Evolutionary conservation across 2,797 vertebrate genomes (phyloP).

Genomic region (Oceanodroma leucorhoa): DNA sequence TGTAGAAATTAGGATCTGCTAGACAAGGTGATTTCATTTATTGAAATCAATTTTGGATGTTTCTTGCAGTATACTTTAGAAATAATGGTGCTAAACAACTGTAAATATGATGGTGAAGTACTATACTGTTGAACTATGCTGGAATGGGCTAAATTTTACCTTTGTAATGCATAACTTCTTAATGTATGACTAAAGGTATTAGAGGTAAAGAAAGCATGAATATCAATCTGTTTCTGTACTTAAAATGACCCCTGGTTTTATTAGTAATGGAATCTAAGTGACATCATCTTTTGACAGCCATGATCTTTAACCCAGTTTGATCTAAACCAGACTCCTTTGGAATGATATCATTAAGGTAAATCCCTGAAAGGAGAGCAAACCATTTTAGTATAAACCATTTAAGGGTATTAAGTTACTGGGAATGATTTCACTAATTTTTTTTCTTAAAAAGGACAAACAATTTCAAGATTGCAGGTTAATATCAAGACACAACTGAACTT

Average conservation of each 20-base stretch:
- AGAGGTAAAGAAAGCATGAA: slow-evolving; percentile 65
- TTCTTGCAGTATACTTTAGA: not conserved
- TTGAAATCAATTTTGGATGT: not conserved
- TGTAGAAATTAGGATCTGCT: not conserved
- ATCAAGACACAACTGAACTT: not conserved
- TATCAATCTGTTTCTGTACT: slow-evolving; percentile 70
- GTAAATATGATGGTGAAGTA: not conserved
- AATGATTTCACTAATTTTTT: slow-evolving; percentile 66
- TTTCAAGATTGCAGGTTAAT: slow-evolving; percentile 24
- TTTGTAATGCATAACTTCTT: slow-evolving; percentile 10
- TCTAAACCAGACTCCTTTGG: slow-evolving; percentile 80
- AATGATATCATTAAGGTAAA: slow-evolving; percentile 81
- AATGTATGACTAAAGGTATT: slow-evolving; percentile 42
- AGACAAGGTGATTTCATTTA: not conserved
- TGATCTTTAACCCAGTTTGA: slow-evolving; percentile 82
- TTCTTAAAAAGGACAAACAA: slow-evolving; percentile 36
- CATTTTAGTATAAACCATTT: slow-evolving; percentile 65
- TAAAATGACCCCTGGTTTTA: slow-evolving; percentile 72
- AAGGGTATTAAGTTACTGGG: slow-evolving; percentile 75
- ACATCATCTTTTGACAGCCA: slow-evolving; percentile 78
- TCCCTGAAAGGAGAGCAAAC: slow-evolving; percentile 69
- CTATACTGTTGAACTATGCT: not conserved
- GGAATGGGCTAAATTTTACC: not conserved
- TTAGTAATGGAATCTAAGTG: slow-evolving; percentile 76
- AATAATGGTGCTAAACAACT: not conserved